phyloP scores from a whole-genome alignment of 92 coral and sea anemone species.

The Epizoanthus rinbou region DNA sequence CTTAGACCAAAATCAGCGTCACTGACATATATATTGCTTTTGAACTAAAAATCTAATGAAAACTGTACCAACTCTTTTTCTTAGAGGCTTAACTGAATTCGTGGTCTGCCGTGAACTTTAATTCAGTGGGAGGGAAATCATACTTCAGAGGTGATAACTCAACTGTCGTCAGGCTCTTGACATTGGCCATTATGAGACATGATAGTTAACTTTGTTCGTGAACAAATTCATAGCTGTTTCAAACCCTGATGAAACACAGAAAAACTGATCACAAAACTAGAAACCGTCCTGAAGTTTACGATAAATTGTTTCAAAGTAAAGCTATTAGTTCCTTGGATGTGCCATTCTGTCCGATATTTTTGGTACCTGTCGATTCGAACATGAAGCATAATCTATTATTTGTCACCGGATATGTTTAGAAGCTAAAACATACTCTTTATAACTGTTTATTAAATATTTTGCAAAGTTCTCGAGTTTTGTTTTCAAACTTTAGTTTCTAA shows the following conservation, averaged over 20 bases:
- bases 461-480: not conserved
- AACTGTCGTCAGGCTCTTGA: conserved; percentile 29
- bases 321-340: not conserved
- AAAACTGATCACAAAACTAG: not conserved
- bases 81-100: conserved; percentile 30
- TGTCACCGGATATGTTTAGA: conserved; percentile 29
- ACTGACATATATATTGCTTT: conserved; percentile 29
- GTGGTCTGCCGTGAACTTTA: conserved; percentile 22
- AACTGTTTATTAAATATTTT: not conserved
- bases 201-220: not conserved
- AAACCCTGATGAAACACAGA: conserved; percentile 21
- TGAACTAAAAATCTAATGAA: conserved; percentile 1
- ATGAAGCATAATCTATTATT: conserved; percentile 4
- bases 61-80: conserved; percentile 1
- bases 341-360: not conserved
- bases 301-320: conserved; percentile 10
- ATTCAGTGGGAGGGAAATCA: conserved; percentile 31
- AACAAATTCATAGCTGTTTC: conserved; percentile 10
- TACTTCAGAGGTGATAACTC: conserved; percentile 28
- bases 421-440: not conserved
- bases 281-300: conserved; percentile 16
- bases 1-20: conserved; percentile 16
- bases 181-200: conserved; percentile 2
- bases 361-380: conserved; percentile 16
- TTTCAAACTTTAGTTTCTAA: no score